A percentile compares a stretch with the other conserved stretches of the same genome.
Evolutionary conservation across 2,113 vertebrate species (phyloP).

Genomic region (Acanthochromis polyacanthus): DNA sequence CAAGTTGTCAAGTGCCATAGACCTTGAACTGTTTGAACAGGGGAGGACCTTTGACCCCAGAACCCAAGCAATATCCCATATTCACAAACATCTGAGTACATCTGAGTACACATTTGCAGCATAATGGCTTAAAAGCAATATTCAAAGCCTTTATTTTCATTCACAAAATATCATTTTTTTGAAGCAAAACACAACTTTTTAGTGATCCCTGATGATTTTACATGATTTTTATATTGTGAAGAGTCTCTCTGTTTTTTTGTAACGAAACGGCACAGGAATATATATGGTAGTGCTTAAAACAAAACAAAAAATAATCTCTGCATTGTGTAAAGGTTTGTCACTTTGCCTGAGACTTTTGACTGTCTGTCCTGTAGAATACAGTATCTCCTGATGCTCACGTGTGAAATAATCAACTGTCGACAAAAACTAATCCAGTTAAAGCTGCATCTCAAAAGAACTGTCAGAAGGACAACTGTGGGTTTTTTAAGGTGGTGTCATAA

Average conservation of each 20-base stretch:
- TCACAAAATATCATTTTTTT: conserved; percentile 73
- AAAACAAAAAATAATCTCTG: conserved; percentile 35
- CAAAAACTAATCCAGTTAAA: conserved; percentile 18
- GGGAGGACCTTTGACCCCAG: conserved; percentile 75
- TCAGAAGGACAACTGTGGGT: not conserved
- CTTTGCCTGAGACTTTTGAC: conserved; percentile 51
- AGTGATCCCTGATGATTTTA: conserved; percentile 80
- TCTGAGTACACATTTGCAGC: conserved; percentile 42
- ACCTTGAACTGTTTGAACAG: conserved; percentile 91
- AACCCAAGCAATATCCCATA: conserved; percentile 82
- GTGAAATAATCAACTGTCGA: conserved; percentile 31
- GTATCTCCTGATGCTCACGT: conserved; percentile 27
- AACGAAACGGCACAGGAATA: conserved; percentile 75
- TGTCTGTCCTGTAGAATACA: conserved; percentile 23
- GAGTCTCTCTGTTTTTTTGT: conserved; percentile 72
- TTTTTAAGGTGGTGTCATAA: not conserved
- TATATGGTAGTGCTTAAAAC: conserved; percentile 54
- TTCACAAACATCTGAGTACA: conserved; percentile 60
- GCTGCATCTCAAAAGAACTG: not conserved
- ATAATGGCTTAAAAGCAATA: conserved; percentile 83
- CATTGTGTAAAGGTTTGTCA: conserved; percentile 65
- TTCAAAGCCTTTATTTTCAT: conserved; percentile 76
- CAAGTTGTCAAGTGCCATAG: conserved; percentile 93
- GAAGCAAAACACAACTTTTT: conserved; percentile 70
- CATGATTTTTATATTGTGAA: conserved; percentile 82